These are phyloP conservation scores for Sycophila sp. DNA, from an alignment of 1,140 invertebrate genomes.

Conservation along the genomic window DNA sequence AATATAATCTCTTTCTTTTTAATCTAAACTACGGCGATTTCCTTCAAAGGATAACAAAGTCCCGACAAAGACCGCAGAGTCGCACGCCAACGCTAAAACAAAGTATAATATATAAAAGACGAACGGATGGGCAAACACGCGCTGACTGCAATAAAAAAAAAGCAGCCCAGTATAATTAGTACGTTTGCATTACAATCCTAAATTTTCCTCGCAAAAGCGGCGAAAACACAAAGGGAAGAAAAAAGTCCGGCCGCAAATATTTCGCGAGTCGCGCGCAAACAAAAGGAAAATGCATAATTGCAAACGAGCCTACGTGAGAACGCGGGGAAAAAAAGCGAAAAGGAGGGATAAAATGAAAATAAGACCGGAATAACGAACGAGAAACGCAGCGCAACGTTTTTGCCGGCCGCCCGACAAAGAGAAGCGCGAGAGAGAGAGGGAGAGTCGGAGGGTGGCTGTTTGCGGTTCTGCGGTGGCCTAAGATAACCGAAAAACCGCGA, in stretches of 20 bases:
- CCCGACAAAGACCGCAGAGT: no score
- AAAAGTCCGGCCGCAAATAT: neutral
- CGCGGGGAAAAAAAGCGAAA: neutral
- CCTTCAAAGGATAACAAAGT: no score
- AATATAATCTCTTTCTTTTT: no score
- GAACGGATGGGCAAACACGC: no score
- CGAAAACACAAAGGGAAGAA: neutral
- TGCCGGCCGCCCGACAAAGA: neutral
- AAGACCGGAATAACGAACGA: neutral
- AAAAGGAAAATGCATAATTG: no score
- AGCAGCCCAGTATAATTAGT: slow-evolving; percentile 1
- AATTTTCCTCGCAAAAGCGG: neutral
- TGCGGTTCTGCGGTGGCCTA: neutral
- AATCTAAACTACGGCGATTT: no score
- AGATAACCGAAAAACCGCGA: slow-evolving; percentile 12
- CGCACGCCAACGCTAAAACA: no score
- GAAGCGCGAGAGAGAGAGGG: neutral
- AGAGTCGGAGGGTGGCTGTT: neutral
- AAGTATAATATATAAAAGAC: no score
- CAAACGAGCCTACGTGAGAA: no score
- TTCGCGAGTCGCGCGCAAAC: neutral
- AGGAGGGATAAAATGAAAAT: neutral
- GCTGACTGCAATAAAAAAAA: neutral
- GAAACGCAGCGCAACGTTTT: neutral
- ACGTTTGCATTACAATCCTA: slow-evolving; percentile 5